Percentiles rank a stretch among this genome's conserved stretches.
phyloP scores from a whole-genome alignment of 2,113 vertebrate genomes.

The Notarius lentiginosus region DNA sequence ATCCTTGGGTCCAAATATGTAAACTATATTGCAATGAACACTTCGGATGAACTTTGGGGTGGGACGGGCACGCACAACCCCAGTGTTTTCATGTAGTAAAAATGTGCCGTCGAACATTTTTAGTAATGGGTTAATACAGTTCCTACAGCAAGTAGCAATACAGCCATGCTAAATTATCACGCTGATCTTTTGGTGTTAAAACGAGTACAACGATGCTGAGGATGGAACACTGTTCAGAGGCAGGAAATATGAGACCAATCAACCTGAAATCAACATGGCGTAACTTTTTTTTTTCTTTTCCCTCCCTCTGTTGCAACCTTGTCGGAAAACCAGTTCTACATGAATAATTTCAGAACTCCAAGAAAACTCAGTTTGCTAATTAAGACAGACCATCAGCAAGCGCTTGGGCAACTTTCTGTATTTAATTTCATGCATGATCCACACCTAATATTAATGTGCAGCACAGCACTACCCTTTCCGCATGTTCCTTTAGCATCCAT shows the following conservation, averaged over 20 bases:
- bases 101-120: background rate
- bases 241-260: constrained; percentile 2
- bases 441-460: constrained; percentile 28
- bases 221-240: background rate
- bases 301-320: background rate
- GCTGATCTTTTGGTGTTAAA: constrained; percentile 21
- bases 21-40: background rate
- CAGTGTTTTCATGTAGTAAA: background rate
- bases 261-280: constrained; percentile 18
- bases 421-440: constrained; percentile 51
- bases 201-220: background rate
- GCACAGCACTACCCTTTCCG: background rate
- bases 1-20: background rate
- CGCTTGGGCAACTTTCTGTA: constrained; percentile 39
- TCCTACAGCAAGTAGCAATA: background rate
- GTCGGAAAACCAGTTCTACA: constrained; percentile 18
- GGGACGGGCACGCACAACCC: background rate
- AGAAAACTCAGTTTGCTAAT: constrained; percentile 36
- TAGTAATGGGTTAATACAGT: background rate
- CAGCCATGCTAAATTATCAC: background rate
- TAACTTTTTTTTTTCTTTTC: background rate
- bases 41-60: background rate
- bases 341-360: constrained; percentile 25
- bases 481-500: background rate
- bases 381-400: constrained; percentile 30